Percentiles rank a stretch among this genome's conserved stretches.
phyloP scores from a whole-genome alignment of 1,140 invertebrate genomes.

The Rhagoletis zephyria region DNA sequence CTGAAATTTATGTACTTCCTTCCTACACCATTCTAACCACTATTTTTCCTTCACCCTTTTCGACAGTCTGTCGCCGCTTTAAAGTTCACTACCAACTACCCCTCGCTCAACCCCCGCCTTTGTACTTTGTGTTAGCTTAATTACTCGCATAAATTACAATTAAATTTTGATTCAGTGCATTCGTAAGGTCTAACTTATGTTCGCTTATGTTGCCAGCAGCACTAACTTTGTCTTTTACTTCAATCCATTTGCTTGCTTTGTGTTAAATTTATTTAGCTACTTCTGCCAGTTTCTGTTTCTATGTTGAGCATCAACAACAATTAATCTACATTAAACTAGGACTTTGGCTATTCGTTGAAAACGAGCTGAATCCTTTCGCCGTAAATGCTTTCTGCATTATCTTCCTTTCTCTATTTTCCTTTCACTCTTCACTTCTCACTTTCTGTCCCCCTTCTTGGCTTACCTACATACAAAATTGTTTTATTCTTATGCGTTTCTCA shows the following conservation, averaged over 20 bases:
- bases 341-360: not conserved
- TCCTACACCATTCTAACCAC: too few species aligned
- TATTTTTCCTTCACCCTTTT: too few species aligned
- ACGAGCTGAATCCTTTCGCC: not conserved
- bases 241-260: not conserved
- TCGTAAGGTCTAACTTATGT: conserved; percentile 17
- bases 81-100: not conserved
- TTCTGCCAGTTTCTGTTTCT: not conserved
- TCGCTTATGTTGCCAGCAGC: not conserved
- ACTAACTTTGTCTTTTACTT: conserved; percentile 1
- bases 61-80: too few species aligned
- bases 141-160: conserved; percentile 39
- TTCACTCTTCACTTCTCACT: too few species aligned
- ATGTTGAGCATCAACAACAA: not conserved
- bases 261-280: not conserved
- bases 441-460: too few species aligned
- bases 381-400: not conserved
- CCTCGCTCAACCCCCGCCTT: not conserved
- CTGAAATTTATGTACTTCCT: too few species aligned
- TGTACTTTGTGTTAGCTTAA: not conserved
- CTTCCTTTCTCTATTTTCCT: too few species aligned
- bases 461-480: too few species aligned
- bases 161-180: conserved; percentile 4
- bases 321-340: not conserved
- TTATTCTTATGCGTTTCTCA: too few species aligned